A percentile compares a stretch with the other conserved stretches of the same genome.
Evolutionary conservation across 2,113 vertebrate genomes (phyloP).

Genomic region (Myotis yumanensis): DNA sequence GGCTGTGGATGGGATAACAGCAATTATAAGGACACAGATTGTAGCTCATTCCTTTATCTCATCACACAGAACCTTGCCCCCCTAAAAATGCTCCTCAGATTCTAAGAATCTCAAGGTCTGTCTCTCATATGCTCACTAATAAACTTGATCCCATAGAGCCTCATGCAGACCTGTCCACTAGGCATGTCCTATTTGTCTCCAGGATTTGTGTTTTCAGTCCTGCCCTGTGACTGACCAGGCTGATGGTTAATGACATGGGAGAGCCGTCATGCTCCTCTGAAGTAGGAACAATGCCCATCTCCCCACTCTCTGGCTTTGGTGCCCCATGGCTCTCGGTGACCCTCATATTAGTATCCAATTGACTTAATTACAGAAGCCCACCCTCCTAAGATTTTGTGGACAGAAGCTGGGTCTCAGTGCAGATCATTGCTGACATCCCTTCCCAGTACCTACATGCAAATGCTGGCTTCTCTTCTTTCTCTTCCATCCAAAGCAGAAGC

Average conservation of each 20-base stretch:
- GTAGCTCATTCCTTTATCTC: background rate
- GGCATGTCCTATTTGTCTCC: background rate
- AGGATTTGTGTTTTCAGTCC: fast-evolving
- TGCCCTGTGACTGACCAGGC: background rate
- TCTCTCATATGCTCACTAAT: background rate
- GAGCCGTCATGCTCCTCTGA: background rate
- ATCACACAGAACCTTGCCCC: background rate
- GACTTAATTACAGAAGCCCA: background rate
- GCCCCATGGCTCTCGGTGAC: background rate
- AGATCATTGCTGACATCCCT: background rate
- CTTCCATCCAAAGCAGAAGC: background rate
- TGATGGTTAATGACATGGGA: background rate
- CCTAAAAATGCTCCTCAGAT: background rate
- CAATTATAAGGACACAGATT: background rate
- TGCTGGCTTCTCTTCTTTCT: background rate
- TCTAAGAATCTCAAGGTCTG: background rate
- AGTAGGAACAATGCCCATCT: background rate
- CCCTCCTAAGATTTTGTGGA: background rate
- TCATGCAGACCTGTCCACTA: background rate
- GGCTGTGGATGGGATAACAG: background rate
- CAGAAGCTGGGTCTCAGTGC: background rate
- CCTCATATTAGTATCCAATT: background rate
- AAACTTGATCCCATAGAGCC: background rate
- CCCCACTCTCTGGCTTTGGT: background rate
- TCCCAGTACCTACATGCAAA: background rate